A percentile compares a stretch with the other conserved stretches of the same genome.
These are phyloP conservation scores for Sarotherodon lohbergeri DNA, from an alignment of 2,113 vertebrate genomes.

Conservation along the genomic window DNA sequence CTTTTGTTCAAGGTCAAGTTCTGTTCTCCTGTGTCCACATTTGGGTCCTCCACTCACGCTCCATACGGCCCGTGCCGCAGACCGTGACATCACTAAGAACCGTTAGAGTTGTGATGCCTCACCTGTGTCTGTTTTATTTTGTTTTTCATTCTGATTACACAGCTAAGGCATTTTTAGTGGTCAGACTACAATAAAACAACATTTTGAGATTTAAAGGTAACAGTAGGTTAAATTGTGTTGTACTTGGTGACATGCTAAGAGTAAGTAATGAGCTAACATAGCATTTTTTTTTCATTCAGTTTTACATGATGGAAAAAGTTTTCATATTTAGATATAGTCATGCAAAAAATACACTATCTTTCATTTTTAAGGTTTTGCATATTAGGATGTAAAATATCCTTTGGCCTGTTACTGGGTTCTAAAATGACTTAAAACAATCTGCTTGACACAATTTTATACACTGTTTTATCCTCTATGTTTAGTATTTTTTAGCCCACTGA, in stretches of 20 bases:
- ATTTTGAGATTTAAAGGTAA: neutral
- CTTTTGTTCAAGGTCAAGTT: neutral
- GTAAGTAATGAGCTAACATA: neutral
- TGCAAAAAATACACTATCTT: neutral
- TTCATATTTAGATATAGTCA: neutral
- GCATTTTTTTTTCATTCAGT: neutral
- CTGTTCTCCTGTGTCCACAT: neutral
- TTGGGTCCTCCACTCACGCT: neutral
- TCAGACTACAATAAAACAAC: neutral
- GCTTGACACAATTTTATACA: neutral
- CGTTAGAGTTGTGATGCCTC: neutral
- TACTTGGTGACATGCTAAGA: neutral
- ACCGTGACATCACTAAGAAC: neutral
- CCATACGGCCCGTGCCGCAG: neutral
- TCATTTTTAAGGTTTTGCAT: neutral
- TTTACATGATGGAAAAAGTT: neutral
- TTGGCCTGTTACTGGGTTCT: neutral
- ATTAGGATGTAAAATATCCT: neutral
- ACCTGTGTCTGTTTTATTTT: neutral
- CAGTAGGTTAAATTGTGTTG: neutral
- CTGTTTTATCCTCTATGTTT: neutral
- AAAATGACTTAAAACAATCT: neutral
- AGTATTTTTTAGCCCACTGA: neutral
- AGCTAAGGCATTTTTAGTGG: neutral
- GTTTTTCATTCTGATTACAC: neutral